phyloP scores from a whole-genome alignment of 1,140 invertebrate genomes.

The Phocides pigmalion region DNA sequence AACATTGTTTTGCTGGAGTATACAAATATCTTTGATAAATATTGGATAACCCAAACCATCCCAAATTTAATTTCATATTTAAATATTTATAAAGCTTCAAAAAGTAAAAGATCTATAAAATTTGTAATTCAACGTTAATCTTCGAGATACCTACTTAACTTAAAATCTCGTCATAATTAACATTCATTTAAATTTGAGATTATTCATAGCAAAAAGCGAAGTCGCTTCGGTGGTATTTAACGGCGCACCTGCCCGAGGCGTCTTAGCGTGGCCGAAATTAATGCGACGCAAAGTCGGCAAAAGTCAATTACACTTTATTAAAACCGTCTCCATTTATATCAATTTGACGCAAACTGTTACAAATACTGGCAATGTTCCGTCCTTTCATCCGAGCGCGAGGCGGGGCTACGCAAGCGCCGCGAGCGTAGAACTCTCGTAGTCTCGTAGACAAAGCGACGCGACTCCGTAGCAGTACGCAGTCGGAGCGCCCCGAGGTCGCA shows the following conservation, averaged over 20 bases:
- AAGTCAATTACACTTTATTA: constrained; percentile 84
- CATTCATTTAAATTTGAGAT: constrained; percentile 80
- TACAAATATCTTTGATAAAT: not conserved
- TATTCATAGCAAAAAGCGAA: constrained; percentile 75
- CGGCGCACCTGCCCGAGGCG: constrained; percentile 79
- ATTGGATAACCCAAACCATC: not conserved
- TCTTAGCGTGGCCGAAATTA: constrained; percentile 82
- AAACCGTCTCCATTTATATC: constrained; percentile 84
- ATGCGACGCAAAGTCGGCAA: constrained; percentile 82
- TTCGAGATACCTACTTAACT: constrained; percentile 58
- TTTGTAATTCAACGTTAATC: constrained; percentile 58
- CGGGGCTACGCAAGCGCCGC: constrained; percentile 79
- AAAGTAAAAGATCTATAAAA: constrained; percentile 33
- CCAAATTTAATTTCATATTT: constrained; percentile 30
- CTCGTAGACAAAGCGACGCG: constrained; percentile 73
- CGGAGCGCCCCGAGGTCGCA: constrained; percentile 59
- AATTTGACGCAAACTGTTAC: constrained; percentile 84
- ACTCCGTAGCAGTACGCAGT: constrained; percentile 68
- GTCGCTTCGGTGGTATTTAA: constrained; percentile 75
- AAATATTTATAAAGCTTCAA: constrained; percentile 36
- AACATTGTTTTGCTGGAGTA: not conserved
- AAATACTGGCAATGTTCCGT: constrained; percentile 83
- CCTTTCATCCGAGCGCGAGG: constrained; percentile 78
- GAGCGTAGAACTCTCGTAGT: constrained; percentile 58
- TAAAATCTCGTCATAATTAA: constrained; percentile 79